Conservation (phyloP, 2,113 vertebrate species). For the Seriola aureovittata region DNA sequence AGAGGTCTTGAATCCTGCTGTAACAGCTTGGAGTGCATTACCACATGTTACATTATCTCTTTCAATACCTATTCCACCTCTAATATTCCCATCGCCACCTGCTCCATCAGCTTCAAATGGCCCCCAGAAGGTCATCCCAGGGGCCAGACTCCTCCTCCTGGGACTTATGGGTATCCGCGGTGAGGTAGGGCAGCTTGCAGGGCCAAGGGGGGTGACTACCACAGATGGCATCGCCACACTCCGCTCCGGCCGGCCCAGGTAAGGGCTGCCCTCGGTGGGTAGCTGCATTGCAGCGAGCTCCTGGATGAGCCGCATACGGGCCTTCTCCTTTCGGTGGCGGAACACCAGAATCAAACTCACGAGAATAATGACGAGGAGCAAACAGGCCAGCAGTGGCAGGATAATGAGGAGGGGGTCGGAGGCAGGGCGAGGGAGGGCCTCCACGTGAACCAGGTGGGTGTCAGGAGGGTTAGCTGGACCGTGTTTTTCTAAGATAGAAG, state of each 20-base stretch:
- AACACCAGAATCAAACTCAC: slow-evolving; percentile 84
- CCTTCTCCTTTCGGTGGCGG: slow-evolving; percentile 85
- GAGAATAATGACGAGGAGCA: slow-evolving; percentile 84
- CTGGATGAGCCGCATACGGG: slow-evolving; percentile 73
- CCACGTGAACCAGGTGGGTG: slow-evolving; percentile 53
- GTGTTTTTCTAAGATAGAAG: slow-evolving; percentile 45
- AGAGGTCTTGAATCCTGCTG: slow-evolving; percentile 38
- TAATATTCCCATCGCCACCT: slow-evolving; percentile 5
- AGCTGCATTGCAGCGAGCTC: slow-evolving; percentile 67
- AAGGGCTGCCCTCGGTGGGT: slow-evolving; percentile 59
- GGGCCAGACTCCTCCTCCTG: slow-evolving; percentile 64
- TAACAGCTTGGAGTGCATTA: neutral
- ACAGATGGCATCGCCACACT: slow-evolving; percentile 86
- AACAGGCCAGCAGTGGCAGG: slow-evolving; percentile 82
- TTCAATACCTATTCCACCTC: slow-evolving; percentile 12
- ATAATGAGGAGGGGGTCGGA: slow-evolving; percentile 84
- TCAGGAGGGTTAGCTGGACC: slow-evolving; percentile 44
- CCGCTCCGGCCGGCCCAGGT: slow-evolving; percentile 75
- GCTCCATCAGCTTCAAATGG: slow-evolving; percentile 80
- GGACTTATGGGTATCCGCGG: slow-evolving; percentile 55
- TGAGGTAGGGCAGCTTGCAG: slow-evolving; percentile 63
- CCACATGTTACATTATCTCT: slow-evolving; percentile 15
- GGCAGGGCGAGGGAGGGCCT: slow-evolving; percentile 75
- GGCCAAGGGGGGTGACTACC: slow-evolving; percentile 86
- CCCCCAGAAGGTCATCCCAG: slow-evolving; percentile 79